phyloP scores from a whole-genome alignment of 2,113 vertebrate species.

The Malurus cyaneus region DNA sequence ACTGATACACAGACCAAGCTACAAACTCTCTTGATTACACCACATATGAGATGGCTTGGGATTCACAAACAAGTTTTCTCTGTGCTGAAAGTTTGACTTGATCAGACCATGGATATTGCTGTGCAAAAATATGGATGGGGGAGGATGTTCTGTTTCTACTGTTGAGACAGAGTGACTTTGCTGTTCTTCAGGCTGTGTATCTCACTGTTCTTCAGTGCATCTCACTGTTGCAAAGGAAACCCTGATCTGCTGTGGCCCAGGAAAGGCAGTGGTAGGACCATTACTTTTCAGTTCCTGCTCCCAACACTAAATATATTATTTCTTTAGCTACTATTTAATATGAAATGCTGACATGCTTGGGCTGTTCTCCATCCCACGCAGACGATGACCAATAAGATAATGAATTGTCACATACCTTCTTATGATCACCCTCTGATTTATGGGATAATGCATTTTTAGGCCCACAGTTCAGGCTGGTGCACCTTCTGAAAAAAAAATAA shows the following conservation, averaged over 20 bases:
- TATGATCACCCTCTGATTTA: background rate
- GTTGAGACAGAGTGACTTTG: no score
- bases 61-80: background rate
- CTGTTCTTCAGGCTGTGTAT: no score
- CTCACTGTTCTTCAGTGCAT: no score
- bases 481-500: background rate
- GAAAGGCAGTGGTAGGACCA: rapidly evolving
- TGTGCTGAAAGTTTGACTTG: background rate
- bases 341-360: background rate
- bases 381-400: background rate
- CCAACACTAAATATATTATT: background rate
- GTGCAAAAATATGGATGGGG: background rate
- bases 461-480: background rate
- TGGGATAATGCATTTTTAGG: background rate
- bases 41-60: rapidly evolving
- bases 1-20: background rate
- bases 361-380: background rate
- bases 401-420: background rate
- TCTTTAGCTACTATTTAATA: background rate
- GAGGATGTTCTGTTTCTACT: background rate
- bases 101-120: background rate
- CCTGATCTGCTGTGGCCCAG: background rate
- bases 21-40: background rate
- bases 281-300: background rate
- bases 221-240: background rate